These are phyloP conservation scores for Blomia tropicalis DNA, from an alignment of 2,888 invertebrate genomes.

Conservation along the genomic window DNA sequence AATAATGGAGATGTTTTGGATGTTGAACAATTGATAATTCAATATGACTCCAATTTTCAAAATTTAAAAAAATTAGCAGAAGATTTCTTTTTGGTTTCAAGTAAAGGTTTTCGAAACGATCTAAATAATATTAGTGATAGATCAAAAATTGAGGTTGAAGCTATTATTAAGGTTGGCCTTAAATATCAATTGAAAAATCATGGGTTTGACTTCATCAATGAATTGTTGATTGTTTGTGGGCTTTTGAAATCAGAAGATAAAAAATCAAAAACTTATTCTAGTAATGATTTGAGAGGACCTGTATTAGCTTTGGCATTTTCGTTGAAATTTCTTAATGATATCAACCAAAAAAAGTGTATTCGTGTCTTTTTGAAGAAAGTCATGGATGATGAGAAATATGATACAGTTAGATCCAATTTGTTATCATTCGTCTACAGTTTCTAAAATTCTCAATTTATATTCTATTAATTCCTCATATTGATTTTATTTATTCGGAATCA, in stretches of 20 bases:
- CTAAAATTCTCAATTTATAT: not conserved
- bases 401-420: not conserved
- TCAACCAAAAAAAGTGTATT: slow-evolving; percentile 23
- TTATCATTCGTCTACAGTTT: slow-evolving; percentile 9
- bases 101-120: not conserved
- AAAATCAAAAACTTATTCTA: not conserved
- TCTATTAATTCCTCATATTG: not conserved
- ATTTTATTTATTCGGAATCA: too few species aligned
- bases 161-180: slow-evolving; percentile 5
- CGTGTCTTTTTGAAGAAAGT: slow-evolving; percentile 24
- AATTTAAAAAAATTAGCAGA: slow-evolving; percentile 33
- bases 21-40: not conserved
- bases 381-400: not conserved
- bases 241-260: slow-evolving; percentile 28
- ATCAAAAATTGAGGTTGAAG: not conserved
- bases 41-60: not conserved
- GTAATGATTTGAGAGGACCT: slow-evolving; percentile 27
- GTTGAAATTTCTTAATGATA: slow-evolving; percentile 8
- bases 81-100: slow-evolving; percentile 33
- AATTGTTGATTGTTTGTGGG: slow-evolving; percentile 26
- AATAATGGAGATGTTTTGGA: not conserved
- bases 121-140: not conserved
- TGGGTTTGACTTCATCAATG: slow-evolving; percentile 16
- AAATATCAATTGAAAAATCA: not conserved
- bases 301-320: slow-evolving; percentile 25